Evolutionary conservation across 2,888 invertebrate genomes (phyloP), one percentile per base, ranked within the genome.

Genomic region (Allacma fusca): DNA sequence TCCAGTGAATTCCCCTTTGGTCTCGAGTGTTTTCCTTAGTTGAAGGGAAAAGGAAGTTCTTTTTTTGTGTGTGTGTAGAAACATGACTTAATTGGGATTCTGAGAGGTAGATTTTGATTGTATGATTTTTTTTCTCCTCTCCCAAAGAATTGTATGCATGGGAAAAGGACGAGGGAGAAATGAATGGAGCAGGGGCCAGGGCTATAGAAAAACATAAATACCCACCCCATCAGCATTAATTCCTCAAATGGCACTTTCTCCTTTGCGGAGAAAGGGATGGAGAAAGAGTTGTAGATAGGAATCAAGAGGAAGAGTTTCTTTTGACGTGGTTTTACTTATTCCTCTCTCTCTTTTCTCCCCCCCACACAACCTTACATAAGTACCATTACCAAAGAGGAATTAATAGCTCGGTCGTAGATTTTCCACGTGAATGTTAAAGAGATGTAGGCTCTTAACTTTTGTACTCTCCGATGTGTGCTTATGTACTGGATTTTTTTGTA

Each of bases 331-430:
- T 50, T 13, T 50, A 50, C 50, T 50, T 50, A 50, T 50, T 50
- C n/a, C 50, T n/a, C 50, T 19, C 50, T 50, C 1, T n/a, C 16
- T 50, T 16, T 50, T 16, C 19, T 16, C 19, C 50, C 19, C 50
- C 16, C n/a, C 19, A 13, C n/a, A 16, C 16, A 50, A 9, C 4
- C n/a, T 12, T 50, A 50, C 19, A 50, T 2, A 13, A n/a, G 16
- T 50, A 34, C 34, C 34, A 34, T 50, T 50, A 50, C 50, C 50
- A 50, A 50, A 50, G 50, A 50, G 29, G 65, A 65, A 65, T 65
- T 65, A 65, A 65, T 65, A 65, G 65, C 65, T 29, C 26, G 29
- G 65, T 65, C 65, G 65, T 65, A 65, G 26, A 65, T 28, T 65
- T 65, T 62, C 34, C 34, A 34, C 34, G 34, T 34, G 34, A 34